Conservation (phyloP, 2,113 vertebrate species). For the Girardinichthys multiradiatus region DNA sequence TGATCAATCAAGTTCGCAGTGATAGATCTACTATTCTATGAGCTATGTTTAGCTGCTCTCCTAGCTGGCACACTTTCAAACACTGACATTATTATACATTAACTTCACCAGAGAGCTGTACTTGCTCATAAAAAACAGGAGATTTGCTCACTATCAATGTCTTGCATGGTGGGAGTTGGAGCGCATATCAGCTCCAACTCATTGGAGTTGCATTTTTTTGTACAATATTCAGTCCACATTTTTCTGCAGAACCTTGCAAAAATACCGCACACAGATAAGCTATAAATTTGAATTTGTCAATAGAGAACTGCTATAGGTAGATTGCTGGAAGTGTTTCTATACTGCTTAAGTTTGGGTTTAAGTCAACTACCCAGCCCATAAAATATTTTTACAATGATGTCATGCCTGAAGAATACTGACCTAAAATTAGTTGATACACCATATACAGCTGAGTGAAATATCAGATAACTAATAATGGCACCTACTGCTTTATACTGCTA, state of each 20-base stretch:
- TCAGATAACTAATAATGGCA: too few species aligned
- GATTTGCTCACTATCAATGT: constrained; percentile 20
- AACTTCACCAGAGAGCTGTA: constrained; percentile 33
- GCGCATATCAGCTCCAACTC: constrained; percentile 17
- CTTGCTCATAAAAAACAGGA: constrained; percentile 36
- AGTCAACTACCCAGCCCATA: constrained; percentile 49
- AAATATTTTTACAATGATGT: constrained; percentile 68
- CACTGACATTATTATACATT: constrained; percentile 56
- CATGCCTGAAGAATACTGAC: constrained; percentile 44
- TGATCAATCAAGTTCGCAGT: constrained; percentile 56
- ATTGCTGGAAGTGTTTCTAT: constrained; percentile 26
- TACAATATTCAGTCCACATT: too few species aligned
- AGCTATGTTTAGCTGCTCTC: constrained; percentile 60
- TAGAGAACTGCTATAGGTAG: neutral
- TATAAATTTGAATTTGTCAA: constrained; percentile 38
- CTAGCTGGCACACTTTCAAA: constrained; percentile 49
- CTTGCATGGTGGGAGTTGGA: constrained; percentile 2
- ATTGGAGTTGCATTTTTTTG: constrained; percentile 13
- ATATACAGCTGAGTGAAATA: too few species aligned
- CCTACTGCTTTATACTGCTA: too few species aligned
- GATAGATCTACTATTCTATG: constrained; percentile 54
- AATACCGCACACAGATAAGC: constrained; percentile 15
- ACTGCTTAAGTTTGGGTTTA: constrained; percentile 40
- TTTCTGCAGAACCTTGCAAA: constrained; percentile 3
- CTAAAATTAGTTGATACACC: neutral